Evolutionary conservation across 2,888 invertebrate genomes (phyloP), one percentile per base, ranked within the genome.

Genomic region (Phyto melanocephala): DNA sequence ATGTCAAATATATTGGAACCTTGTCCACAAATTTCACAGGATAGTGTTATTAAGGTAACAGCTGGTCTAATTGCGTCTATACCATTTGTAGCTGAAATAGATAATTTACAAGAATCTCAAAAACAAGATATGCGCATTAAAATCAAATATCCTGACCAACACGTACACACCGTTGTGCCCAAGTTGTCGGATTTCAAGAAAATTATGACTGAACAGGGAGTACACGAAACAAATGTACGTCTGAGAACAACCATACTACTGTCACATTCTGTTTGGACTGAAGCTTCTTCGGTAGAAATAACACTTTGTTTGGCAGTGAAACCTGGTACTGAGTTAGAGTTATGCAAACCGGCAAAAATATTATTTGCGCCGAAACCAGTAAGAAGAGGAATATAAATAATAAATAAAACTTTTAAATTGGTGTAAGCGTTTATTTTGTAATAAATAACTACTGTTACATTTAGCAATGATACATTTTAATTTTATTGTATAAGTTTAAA

Each of bases 91-190:
- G 98, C 97, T 0, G 96, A 97, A 89, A 93, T 99, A 83, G 93
- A 94, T 85, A 95, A 97, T 91, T 93, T 98, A 74, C 93, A 94
- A 42, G 94, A 95, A 87, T 93, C 95, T 0, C 92, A 92, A 72
- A 94, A 95, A 0, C 92, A 92, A 62, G 93, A 95, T 80, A 92
- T 98, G 86, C 93, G 97, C 82, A 94, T 98, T 84, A 95, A 96
- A 92, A 95, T 98, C 33, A 94, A 95, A 85, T 98, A 98, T 92
- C 98, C 98, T 0, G 98, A 99, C 92, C 96, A 97, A 87, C 94
- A 95, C 88, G 94, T 95, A 77, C 96, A 98, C 89, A 93, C 98
- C 77, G 93, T 97, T 76, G 93, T 96, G 74, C 98, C 98, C 2
- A 93, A 95, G 62, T 92, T 93, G 8, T 93, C 95, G 70, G 97